Conservation (phyloP, 1,140 invertebrate species). For the Planococcus citri region DNA sequence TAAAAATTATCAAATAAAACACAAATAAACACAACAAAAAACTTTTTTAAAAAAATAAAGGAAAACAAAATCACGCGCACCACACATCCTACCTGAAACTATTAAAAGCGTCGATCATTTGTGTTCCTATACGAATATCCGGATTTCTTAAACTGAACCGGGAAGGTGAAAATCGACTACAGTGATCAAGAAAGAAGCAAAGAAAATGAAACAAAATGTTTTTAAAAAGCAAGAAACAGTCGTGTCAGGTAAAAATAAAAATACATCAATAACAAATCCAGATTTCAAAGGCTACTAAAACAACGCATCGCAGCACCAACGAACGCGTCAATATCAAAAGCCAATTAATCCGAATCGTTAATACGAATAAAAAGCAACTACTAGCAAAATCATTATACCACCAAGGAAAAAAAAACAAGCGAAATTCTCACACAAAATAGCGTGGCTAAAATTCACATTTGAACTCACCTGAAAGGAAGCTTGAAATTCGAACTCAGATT, state of each 20-base stretch:
- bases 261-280: conserved; percentile 24
- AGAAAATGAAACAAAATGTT: conserved; percentile 30
- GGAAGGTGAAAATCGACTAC: conserved; percentile 64
- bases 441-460: background rate
- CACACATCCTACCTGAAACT: conserved; percentile 54
- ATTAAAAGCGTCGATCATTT: conserved; percentile 50
- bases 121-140: conserved; percentile 53
- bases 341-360: too few relatives aligned
- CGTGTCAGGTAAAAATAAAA: conserved; percentile 25
- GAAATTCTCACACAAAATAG: background rate
- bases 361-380: too few relatives aligned
- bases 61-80: background rate
- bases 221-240: conserved; percentile 22
- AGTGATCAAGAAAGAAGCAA: conserved; percentile 28
- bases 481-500: conserved; percentile 45
- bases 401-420: background rate
- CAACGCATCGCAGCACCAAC: too few relatives aligned
- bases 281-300: too few relatives aligned
- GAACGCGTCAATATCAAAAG: too few relatives aligned
- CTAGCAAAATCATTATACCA: too few relatives aligned
- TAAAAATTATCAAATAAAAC: too few relatives aligned
- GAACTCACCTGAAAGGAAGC: conserved; percentile 65
- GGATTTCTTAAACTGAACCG: conserved; percentile 60
- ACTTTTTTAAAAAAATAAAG: background rate
- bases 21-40: background rate